Conservation (phyloP, 2,888 invertebrate species). For the Lithophane semibrunnea region DNA sequence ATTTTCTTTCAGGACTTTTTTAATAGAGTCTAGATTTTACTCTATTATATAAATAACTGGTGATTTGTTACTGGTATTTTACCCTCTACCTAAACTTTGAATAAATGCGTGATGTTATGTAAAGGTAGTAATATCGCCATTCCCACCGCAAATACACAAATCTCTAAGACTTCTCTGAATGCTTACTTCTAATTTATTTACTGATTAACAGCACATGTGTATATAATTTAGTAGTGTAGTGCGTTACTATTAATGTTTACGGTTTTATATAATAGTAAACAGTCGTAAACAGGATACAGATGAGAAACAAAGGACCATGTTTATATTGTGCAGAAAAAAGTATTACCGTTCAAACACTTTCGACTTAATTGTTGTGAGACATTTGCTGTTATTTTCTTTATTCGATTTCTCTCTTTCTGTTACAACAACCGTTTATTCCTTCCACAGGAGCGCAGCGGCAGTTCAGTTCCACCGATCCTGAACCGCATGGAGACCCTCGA, state of each 20-base stretch:
- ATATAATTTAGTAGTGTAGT: neutral
- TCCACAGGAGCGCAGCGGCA: conserved; percentile 96
- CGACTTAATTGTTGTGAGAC: neutral
- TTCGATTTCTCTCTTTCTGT: neutral
- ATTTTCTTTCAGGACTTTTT: neutral
- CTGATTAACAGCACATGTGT: neutral
- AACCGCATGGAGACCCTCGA: conserved; percentile 97
- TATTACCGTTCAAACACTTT: neutral
- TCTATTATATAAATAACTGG: neutral
- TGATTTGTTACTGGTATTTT: neutral
- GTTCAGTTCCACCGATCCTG: conserved; percentile 98
- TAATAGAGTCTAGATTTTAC: neutral
- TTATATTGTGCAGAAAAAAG: neutral
- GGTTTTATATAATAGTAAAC: too few relatives aligned
- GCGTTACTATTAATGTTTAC: neutral
- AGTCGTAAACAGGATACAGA: neutral
- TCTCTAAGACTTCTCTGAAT: neutral
- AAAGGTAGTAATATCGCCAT: neutral
- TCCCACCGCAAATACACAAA: neutral
- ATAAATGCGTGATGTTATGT: neutral
- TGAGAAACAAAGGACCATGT: neutral
- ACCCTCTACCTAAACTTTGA: neutral
- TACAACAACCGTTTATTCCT: neutral
- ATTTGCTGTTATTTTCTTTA: neutral
- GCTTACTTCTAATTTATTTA: neutral